Conservation (phyloP, 2,888 invertebrate genomes). For the Cylindroiulus punctatus region DNA sequence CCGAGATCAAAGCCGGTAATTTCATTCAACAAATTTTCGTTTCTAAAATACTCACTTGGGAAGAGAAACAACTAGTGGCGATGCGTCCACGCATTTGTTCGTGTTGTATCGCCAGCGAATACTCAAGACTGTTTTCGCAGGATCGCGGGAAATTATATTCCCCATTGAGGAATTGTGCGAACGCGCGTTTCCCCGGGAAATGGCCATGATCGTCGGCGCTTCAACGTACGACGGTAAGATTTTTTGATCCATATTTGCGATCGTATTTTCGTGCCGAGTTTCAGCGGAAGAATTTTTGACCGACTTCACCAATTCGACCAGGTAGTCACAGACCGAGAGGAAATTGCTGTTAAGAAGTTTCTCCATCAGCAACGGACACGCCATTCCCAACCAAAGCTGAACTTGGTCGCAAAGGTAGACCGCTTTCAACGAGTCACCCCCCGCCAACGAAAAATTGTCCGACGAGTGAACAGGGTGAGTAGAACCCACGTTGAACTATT, state of each 20-base stretch:
- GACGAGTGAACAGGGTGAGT: slow-evolving; percentile 44
- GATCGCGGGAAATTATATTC: neutral
- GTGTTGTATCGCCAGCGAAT: slow-evolving; percentile 73
- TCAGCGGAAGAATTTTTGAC: too few species aligned
- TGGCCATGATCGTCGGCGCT: neutral
- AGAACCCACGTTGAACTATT: slow-evolving; percentile 57
- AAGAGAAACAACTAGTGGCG: slow-evolving; percentile 69
- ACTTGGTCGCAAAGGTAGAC: slow-evolving; percentile 73
- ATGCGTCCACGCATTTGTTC: slow-evolving; percentile 84
- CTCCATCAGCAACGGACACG: slow-evolving; percentile 63
- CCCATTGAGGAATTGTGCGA: neutral
- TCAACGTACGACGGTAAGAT: neutral
- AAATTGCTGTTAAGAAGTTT: slow-evolving; percentile 63
- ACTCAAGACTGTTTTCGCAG: slow-evolving; percentile 2
- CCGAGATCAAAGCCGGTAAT: too few species aligned
- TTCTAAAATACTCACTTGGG: slow-evolving; percentile 57
- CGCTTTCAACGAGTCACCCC: slow-evolving; percentile 79
- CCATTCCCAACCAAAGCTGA: slow-evolving; percentile 63
- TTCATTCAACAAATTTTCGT: too few species aligned
- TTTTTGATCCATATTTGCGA: neutral
- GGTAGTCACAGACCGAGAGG: slow-evolving; percentile 59
- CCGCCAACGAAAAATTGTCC: slow-evolving; percentile 65
- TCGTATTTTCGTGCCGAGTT: neutral
- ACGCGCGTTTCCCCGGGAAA: neutral
- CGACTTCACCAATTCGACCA: slow-evolving; percentile 56